Conservation (phyloP, 2,113 vertebrate genomes). For the Vulpes vulpes region DNA sequence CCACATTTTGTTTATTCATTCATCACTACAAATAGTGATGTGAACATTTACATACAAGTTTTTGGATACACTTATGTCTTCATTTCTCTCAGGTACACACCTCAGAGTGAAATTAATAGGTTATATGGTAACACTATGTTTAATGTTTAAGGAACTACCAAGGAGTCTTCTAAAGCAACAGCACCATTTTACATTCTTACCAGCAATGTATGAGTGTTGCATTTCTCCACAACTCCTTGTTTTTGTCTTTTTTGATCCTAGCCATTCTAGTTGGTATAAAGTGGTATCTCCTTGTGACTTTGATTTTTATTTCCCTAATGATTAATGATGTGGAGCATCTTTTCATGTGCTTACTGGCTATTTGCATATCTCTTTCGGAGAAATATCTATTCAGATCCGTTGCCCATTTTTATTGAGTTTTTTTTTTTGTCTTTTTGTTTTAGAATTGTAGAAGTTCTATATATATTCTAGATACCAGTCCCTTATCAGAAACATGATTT, state of each 20-base stretch:
- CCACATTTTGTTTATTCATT: background rate
- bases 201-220: background rate
- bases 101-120: background rate
- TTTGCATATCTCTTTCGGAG: background rate
- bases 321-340: background rate
- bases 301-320: conserved; percentile 1
- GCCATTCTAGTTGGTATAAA: background rate
- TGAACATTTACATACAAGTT: background rate
- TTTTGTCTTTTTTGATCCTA: background rate
- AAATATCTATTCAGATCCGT: background rate
- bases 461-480: background rate
- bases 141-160: background rate
- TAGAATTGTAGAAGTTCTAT: background rate
- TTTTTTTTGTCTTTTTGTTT: background rate
- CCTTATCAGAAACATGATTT: background rate
- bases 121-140: background rate
- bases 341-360: background rate
- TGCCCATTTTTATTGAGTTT: background rate
- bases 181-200: background rate
- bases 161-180: background rate
- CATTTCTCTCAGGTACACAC: background rate
- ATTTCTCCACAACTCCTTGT: background rate
- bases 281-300: background rate
- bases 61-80: background rate
- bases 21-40: background rate